These are phyloP conservation scores for Charaxes varanes DNA, from an alignment of 1,140 invertebrate genomes.

Conservation along the genomic window DNA sequence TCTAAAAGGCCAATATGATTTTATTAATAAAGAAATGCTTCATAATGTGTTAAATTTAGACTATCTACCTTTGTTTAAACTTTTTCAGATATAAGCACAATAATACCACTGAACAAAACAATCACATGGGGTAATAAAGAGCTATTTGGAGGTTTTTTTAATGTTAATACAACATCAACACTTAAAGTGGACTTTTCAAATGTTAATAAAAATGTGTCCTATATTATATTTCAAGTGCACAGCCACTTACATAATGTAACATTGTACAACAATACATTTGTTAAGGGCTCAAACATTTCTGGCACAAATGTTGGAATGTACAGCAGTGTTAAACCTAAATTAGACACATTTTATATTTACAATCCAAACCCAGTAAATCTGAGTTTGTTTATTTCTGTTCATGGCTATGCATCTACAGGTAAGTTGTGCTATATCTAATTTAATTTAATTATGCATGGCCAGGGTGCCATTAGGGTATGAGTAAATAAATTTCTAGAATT, in stretches of 20 bases:
- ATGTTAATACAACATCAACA: constrained; percentile 35
- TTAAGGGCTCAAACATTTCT: constrained; percentile 43
- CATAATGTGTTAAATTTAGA: too few relatives aligned
- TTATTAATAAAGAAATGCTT: too few relatives aligned
- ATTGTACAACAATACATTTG: constrained; percentile 71
- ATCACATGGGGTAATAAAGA: constrained; percentile 39
- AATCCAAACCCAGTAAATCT: constrained; percentile 65
- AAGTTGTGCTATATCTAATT: too few relatives aligned
- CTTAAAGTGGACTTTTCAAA: constrained; percentile 67
- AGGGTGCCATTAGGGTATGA: too few relatives aligned
- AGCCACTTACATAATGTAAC: constrained; percentile 76
- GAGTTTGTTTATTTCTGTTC: constrained; percentile 68
- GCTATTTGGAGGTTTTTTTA: constrained; percentile 39
- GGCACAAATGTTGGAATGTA: constrained; percentile 81
- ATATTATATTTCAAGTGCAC: constrained; percentile 81
- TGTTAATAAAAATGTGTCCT: constrained; percentile 68
- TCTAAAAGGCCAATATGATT: too few relatives aligned
- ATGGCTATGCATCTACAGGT: constrained; percentile 75
- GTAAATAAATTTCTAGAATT: too few relatives aligned
- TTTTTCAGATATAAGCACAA: constrained; percentile 57
- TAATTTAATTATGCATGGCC: too few relatives aligned
- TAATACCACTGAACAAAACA: constrained; percentile 45
- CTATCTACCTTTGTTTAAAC: too few relatives aligned
- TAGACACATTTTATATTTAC: constrained; percentile 46
- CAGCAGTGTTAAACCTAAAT: constrained; percentile 32